Conservation (phyloP, 1,140 invertebrate species). For the Eufriesea mexicana region DNA sequence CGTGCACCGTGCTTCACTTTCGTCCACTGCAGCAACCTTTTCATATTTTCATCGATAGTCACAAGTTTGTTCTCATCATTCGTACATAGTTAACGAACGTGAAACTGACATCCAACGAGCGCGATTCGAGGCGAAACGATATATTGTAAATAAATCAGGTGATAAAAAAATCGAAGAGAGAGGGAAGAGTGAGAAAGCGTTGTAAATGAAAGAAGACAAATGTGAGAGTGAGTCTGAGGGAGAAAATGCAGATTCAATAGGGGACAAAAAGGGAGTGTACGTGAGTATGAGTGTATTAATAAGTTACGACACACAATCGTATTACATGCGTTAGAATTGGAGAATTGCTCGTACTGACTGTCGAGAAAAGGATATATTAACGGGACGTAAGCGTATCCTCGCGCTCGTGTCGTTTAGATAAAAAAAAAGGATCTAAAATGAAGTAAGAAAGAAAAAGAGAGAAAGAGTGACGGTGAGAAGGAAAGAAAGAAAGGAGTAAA, state of each 20-base stretch:
- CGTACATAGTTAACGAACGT: neutral
- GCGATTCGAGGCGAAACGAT: constrained; percentile 26
- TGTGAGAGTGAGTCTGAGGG: constrained; percentile 18
- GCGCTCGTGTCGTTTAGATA: constrained; percentile 30
- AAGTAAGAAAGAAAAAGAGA: constrained; percentile 10
- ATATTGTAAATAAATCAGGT: constrained; percentile 50
- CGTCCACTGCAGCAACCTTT: neutral
- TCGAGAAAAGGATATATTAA: constrained; percentile 30
- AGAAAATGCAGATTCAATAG: constrained; percentile 7
- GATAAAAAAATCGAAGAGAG: constrained; percentile 7
- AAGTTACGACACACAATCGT: constrained; percentile 35
- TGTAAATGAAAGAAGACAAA: neutral
- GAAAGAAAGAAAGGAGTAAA: constrained; percentile 35
- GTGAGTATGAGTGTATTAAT: constrained; percentile 20
- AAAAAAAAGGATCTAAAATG: constrained; percentile 21
- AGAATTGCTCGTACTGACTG: constrained; percentile 49
- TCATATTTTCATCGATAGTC: neutral
- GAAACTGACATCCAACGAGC: constrained; percentile 25
- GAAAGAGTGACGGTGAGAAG: neutral
- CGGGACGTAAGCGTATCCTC: constrained; percentile 31
- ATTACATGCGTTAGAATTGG: constrained; percentile 37
- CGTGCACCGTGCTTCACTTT: constrained; percentile 5
- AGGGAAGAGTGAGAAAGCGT: neutral
- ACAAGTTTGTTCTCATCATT: neutral
- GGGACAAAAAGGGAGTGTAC: constrained; percentile 4